These are phyloP conservation scores for Polydrusus cervinus DNA, from an alignment of 2,888 invertebrate species.

Conservation along the genomic window DNA sequence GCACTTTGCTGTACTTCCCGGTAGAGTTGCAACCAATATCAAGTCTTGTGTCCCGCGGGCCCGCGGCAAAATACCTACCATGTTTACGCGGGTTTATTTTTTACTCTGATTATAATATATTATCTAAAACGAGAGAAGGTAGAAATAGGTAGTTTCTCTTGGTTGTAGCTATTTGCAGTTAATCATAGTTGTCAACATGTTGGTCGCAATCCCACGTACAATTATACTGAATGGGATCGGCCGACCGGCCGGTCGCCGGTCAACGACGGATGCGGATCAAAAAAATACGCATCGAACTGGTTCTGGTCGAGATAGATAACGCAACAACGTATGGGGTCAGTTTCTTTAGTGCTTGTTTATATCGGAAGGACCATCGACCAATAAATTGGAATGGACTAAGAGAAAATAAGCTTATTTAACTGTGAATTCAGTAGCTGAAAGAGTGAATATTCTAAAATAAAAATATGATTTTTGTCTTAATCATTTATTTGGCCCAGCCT, in stretches of 20 bases:
- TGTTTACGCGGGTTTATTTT: neutral
- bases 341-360: constrained; percentile 32
- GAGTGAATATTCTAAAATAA: too few species aligned
- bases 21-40: neutral
- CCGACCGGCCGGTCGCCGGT: constrained; percentile 46
- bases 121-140: constrained; percentile 12
- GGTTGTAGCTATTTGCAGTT: constrained; percentile 39
- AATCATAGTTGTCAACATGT: constrained; percentile 55
- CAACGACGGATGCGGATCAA: constrained; percentile 38
- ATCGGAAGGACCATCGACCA: constrained; percentile 12
- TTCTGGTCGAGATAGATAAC: constrained; percentile 54
- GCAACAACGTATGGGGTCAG: constrained; percentile 48
- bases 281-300: constrained; percentile 49
- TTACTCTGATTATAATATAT: neutral
- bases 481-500: too few species aligned
- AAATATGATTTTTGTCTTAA: too few species aligned
- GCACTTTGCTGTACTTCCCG: too few species aligned
- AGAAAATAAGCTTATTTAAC: too few species aligned
- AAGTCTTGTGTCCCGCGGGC: neutral
- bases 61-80: constrained; percentile 6
- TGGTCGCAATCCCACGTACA: constrained; percentile 52
- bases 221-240: constrained; percentile 52
- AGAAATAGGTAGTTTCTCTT: constrained; percentile 15
- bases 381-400: neutral
- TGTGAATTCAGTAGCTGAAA: too few species aligned